Evolutionary conservation across 1,140 invertebrate genomes (phyloP).

Genomic region (Pogonomyrmex barbatus): DNA sequence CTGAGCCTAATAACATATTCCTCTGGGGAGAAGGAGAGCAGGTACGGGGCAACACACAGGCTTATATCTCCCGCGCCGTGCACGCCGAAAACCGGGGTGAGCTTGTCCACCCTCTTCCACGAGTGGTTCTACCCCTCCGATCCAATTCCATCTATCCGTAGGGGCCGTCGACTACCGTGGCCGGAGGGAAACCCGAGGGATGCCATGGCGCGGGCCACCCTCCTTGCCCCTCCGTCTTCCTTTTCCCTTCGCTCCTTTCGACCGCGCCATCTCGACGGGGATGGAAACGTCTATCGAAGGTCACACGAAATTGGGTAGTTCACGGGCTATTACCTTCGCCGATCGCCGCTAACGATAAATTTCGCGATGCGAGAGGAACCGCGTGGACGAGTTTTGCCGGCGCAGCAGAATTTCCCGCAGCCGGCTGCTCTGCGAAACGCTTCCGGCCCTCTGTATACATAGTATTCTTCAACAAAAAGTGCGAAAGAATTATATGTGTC

Average conservation of each 20-base stretch:
- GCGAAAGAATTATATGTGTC: neutral
- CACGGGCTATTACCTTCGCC: constrained; percentile 74
- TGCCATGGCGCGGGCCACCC: constrained; percentile 43
- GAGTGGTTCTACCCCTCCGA: constrained; percentile 74
- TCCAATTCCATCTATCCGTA: constrained; percentile 80
- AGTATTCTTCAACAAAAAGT: neutral
- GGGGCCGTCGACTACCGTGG: constrained; percentile 67
- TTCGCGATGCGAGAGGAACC: constrained; percentile 57
- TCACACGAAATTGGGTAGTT: constrained; percentile 75
- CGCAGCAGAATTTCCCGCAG: constrained; percentile 44
- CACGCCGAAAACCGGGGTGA: constrained; percentile 9
- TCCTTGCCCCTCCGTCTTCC: constrained; percentile 18
- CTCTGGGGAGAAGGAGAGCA: constrained; percentile 75
- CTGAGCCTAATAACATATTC: constrained; percentile 83
- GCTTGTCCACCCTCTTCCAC: constrained; percentile 74
- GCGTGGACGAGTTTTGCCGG: constrained; percentile 49
- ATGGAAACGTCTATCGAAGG: constrained; percentile 71
- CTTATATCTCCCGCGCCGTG: constrained; percentile 46
- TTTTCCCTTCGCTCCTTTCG: constrained; percentile 13
- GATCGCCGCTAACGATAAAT: constrained; percentile 74
- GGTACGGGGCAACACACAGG: constrained; percentile 64
- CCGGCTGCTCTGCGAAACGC: constrained; percentile 14
- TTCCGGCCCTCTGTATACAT: constrained; percentile 19
- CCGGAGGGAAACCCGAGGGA: constrained; percentile 53
- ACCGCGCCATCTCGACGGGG: constrained; percentile 37